Base-by-base conservation (phyloP, 2,113 vertebrate species). In the Corydoras maculifer region DNA sequence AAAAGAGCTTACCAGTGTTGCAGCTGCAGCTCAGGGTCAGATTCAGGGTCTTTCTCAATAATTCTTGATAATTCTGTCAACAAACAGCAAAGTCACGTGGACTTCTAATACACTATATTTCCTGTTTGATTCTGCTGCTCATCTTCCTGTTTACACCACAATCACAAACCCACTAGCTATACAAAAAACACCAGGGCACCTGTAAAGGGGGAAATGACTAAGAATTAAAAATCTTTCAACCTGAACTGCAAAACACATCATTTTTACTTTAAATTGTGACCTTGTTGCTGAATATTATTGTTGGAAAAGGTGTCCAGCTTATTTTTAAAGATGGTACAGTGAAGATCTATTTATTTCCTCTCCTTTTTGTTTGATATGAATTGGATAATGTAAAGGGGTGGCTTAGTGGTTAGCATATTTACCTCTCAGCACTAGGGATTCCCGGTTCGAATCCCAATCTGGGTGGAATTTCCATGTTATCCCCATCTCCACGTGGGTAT, bases 71-170 rank as follows among this genome's bases (percentile, higher is more conserved):
- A 43, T 5, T 43, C 35, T 43, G 18, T 62, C 62, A 66, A 70
- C 65, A 64, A 2, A 30, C 32, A 65, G 43, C 11, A 30, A 25
- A 25, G 60, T 68, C 72, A 74, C 49, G 25, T 59, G 68, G 14
- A 58, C 29, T 35, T 43, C n/a, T 59, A 66, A 49, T 69, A 61
- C 70, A 64, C 54, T 58, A 29, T 7, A 29, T 68, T 80, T 77
- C 75, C 78, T 77, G 75, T 75, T 70, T 62, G 51, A 55, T 18
- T 53, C 68, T 61, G 60, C 29, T 3, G 50, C 29, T 62, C 58
- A 30, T 32, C 58, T 77, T 80, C 75, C 78, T 80, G 78, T 77
- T 80, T 77, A 80, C 65, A 77, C 78, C 75, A 60, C 75, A 80
- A 67, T 57, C 62, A 77, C 32, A 77, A 72, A 72, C 32, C 65